Evolutionary conservation across 2,888 invertebrate species (phyloP).

Genomic region (Xanthorhoe spadicearia): DNA sequence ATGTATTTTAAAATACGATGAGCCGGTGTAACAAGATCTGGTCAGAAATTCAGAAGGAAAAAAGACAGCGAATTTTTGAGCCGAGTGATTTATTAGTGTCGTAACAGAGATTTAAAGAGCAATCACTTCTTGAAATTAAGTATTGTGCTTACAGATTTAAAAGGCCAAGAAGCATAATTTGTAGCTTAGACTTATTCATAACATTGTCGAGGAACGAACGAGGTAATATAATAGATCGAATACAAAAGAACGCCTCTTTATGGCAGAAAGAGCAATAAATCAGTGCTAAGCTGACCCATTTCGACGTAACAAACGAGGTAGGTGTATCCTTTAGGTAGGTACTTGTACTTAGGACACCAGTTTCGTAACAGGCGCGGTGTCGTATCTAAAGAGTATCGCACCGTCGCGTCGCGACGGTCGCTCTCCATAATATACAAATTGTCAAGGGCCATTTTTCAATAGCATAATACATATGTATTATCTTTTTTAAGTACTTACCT

Average conservation of each 20-base stretch:
- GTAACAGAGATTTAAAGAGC: neutral
- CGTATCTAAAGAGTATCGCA: conserved; percentile 10
- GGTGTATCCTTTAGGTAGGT: neutral
- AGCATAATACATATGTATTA: neutral
- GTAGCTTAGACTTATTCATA: neutral
- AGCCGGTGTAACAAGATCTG: neutral
- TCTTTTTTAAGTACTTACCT: neutral
- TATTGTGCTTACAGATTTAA: neutral
- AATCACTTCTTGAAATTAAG: neutral
- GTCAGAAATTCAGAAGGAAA: neutral
- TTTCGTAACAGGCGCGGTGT: conserved; percentile 2
- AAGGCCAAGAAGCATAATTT: neutral
- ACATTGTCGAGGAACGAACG: conserved; percentile 3
- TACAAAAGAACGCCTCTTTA: conserved; percentile 23
- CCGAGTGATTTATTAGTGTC: neutral
- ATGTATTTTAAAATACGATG: too few species aligned
- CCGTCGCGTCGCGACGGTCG: too few species aligned
- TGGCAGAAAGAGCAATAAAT: conserved; percentile 20
- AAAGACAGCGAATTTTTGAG: neutral
- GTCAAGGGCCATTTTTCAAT: conserved; percentile 13
- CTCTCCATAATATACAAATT: conserved; percentile 5
- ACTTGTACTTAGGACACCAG: neutral
- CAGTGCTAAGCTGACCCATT: conserved; percentile 10
- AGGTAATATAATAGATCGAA: conserved; percentile 7
- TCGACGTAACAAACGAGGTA: neutral